These are phyloP conservation scores for Gasterosteus nipponicus DNA, from an alignment of 2,113 vertebrate species.

Conservation along the genomic window DNA sequence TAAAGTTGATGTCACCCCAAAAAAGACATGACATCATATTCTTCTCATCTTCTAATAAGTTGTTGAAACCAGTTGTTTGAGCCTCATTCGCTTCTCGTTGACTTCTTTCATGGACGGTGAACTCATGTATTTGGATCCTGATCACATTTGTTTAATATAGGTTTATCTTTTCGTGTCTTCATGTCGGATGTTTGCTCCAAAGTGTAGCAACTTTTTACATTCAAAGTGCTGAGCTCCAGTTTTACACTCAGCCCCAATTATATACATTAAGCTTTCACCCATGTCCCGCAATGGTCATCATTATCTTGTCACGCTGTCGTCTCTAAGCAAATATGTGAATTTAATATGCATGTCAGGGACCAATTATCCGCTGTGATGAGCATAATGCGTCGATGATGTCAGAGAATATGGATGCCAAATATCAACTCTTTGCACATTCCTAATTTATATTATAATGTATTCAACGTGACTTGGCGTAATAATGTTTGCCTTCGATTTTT, in stretches of 20 bases:
- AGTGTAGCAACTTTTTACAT: neutral
- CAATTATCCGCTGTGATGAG: constrained; percentile 30
- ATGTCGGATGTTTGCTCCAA: no score
- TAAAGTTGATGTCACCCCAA: no score
- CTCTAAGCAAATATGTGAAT: constrained; percentile 33
- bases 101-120: no score
- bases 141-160: no score
- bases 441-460: constrained; percentile 16
- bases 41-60: no score
- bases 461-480: constrained; percentile 18
- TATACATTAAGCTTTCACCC: constrained; percentile 26
- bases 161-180: no score
- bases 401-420: constrained; percentile 7
- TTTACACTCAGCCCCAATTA: constrained; percentile 24
- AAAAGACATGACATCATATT: no score
- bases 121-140: no score
- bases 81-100: no score
- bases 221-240: constrained; percentile 8
- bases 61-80: no score
- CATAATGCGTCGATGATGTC: constrained; percentile 47
- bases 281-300: constrained; percentile 43
- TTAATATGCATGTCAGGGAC: constrained; percentile 31
- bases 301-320: constrained; percentile 38
- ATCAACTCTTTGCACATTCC: constrained; percentile 29
- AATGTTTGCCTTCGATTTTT: constrained; percentile 32